A percentile compares a stretch with the other conserved stretches of the same genome.
Evolutionary conservation across 2,888 invertebrate species (phyloP).

Genomic region (Cosmia trapezina): DNA sequence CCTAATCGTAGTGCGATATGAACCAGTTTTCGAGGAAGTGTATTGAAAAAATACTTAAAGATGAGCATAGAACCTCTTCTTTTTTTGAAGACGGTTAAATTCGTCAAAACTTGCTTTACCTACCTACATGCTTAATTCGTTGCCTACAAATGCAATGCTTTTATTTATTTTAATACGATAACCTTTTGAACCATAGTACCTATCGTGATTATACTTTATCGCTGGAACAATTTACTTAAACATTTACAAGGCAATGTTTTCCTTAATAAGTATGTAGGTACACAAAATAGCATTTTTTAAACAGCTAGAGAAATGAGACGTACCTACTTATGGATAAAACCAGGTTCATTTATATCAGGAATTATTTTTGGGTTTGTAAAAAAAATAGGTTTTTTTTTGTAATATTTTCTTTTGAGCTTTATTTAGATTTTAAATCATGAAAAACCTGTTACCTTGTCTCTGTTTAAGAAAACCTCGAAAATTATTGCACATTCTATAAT

Average conservation of each 20-base stretch:
- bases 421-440: neutral
- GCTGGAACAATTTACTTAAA: neutral
- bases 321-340: no score
- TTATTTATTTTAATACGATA: constrained; percentile 30
- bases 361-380: no score
- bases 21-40: no score
- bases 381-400: no score
- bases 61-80: no score
- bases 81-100: neutral
- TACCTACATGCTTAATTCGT: neutral
- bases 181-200: constrained; percentile 27
- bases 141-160: no score
- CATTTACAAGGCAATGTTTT: neutral
- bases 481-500: neutral
- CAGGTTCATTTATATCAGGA: neutral
- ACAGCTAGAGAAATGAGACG: neutral
- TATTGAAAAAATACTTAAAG: no score
- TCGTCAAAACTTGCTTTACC: neutral
- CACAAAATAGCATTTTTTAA: neutral
- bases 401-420: neutral
- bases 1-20: no score
- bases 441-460: neutral
- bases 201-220: constrained; percentile 33
- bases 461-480: neutral
- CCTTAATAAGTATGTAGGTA: neutral